Conservation (phyloP, 2,113 vertebrate species). For the Vanacampus margaritifer region DNA sequence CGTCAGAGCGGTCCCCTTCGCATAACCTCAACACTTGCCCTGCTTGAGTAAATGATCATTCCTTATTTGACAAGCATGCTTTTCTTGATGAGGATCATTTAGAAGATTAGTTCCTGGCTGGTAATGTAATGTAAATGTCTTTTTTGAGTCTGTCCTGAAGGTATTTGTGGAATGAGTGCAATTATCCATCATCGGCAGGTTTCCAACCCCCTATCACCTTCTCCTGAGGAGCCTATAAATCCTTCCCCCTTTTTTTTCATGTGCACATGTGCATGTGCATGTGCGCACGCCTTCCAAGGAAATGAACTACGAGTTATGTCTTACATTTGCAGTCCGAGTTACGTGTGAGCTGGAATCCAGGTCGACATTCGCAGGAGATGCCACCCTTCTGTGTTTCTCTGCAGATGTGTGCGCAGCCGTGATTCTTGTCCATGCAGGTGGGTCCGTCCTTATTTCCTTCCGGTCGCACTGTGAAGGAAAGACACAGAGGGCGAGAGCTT, state of each 20-base stretch:
- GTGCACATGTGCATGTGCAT: constrained; percentile 18
- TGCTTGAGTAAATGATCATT: constrained; percentile 56
- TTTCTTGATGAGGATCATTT: constrained; percentile 37
- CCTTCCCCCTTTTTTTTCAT: constrained; percentile 13
- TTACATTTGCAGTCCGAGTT: constrained; percentile 97
- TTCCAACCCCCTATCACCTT: constrained; percentile 46
- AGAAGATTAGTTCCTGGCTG: constrained; percentile 33
- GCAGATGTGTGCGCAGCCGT: constrained; percentile 96
- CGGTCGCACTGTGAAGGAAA: constrained; percentile 64
- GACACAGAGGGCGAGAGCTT: neutral
- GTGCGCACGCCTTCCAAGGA: constrained; percentile 6
- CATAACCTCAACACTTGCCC: constrained; percentile 57
- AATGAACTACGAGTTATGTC: constrained; percentile 44
- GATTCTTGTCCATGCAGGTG: constrained; percentile 99
- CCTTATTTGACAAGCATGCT: constrained; percentile 55
- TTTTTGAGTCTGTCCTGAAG: constrained; percentile 44
- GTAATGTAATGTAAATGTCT: constrained; percentile 44
- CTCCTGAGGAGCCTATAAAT: constrained; percentile 51
- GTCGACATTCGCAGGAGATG: constrained; percentile 94
- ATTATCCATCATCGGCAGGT: constrained; percentile 48
- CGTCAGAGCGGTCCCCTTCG: constrained; percentile 55
- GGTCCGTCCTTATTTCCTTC: constrained; percentile 92
- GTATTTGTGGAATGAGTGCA: constrained; percentile 45
- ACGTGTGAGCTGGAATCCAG: constrained; percentile 95
- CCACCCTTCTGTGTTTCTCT: constrained; percentile 91